Evolutionary conservation across 1,140 invertebrate genomes (phyloP).

Genomic region (Arion vulgaris): DNA sequence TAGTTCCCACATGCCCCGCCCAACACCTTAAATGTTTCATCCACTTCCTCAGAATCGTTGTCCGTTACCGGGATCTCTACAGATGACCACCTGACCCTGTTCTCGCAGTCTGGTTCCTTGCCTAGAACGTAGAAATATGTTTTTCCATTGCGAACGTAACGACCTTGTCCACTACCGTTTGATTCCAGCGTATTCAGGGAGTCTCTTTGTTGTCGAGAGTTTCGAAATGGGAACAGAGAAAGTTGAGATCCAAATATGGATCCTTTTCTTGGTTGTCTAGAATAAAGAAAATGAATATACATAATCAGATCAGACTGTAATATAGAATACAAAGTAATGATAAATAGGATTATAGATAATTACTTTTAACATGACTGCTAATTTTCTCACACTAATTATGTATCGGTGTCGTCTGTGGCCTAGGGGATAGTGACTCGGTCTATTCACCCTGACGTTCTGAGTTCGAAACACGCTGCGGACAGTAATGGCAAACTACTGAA

Average conservation of each 20-base stretch:
- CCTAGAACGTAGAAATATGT: not conserved
- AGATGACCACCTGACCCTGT: not conserved
- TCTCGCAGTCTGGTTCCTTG: not conserved
- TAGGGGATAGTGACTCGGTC: too few species aligned
- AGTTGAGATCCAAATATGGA: constrained; percentile 44
- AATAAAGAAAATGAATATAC: not conserved
- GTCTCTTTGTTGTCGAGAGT: not conserved
- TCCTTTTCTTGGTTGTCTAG: not conserved
- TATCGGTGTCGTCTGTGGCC: too few species aligned
- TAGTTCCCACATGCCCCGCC: constrained; percentile 11
- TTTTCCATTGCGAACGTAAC: not conserved
- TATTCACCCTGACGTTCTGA: too few species aligned
- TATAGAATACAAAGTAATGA: too few species aligned
- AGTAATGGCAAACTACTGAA: too few species aligned
- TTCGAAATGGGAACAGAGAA: constrained; percentile 44
- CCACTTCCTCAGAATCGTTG: not conserved
- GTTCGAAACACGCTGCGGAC: too few species aligned
- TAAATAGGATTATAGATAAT: too few species aligned
- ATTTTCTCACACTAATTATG: too few species aligned
- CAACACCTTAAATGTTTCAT: not conserved
- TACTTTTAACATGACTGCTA: too few species aligned
- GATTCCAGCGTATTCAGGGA: not conserved
- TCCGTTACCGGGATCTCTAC: not conserved
- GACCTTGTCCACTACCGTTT: not conserved
- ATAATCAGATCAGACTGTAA: too few species aligned